Base-by-base conservation (phyloP, 2,888 invertebrate species). In the Calliphora vomitoria region DNA sequence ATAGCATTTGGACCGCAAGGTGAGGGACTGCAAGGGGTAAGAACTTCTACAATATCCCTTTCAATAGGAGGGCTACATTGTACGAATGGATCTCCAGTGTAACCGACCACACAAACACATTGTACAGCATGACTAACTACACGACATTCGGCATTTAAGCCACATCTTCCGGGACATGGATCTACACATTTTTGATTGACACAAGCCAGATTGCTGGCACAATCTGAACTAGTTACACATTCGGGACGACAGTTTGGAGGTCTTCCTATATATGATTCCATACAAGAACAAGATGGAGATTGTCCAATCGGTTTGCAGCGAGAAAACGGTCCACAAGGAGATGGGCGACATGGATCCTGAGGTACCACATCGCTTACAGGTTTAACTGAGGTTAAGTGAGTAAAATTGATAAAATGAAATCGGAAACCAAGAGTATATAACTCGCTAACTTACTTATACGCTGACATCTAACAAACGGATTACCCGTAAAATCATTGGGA, bases 201-300 rank as follows among this genome's bases (percentile, higher is more conserved):
- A 92, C 97, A 97, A 5, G 97, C 96, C 87, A 95, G 94, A 89
- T 95, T 94, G 89, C 94, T 95, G 15, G 95, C 92, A 92, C 97
- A 97, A 93, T 97, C 97, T 8, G 95, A 95, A 91, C 97, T 97
- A 89, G 96, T 96, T 62, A 96, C 95, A 93, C 97, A 98, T 94
- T 97, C 97, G 4, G 97, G 97, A 89, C 96, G 95, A 91, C 97
- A 97, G 90, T 96, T 95, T 3, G 97, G 97, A 55, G 97, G 97
- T 38, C 95, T 94, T 41, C 97, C 97, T 62, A 95, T 94, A 90
- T 95, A 96, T 88, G 95, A 95, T 74, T 95, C 94, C 41, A 96
- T 94, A 90, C 97, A 97, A 13, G 97, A 96, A 91, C 97, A 97
- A 1, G 96, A 96, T 0, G 97, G 96, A 50, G 95, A 94, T 58